Evolutionary conservation across 2,888 invertebrate genomes (phyloP), one percentile per base, ranked within the genome.

Genomic region (Hypomecis atomaria): DNA sequence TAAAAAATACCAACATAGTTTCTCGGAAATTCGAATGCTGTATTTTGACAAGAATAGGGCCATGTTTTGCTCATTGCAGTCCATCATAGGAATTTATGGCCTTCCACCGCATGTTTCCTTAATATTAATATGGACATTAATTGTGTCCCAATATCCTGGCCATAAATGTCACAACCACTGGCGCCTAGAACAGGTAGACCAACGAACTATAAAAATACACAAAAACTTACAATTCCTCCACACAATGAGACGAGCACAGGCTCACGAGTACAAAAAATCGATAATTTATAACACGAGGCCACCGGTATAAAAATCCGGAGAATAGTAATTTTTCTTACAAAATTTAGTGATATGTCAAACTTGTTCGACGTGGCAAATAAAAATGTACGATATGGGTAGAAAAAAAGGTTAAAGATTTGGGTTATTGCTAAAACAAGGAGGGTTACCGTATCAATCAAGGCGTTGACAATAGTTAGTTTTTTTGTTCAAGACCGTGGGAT

Each of bases 321-420:
- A 90, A 90, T 87, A 85, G 90, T 88, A 85, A 89, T 90, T 87
- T 91, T 90, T 90, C 88, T 92, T 88, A 86, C 85, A 84, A 88
- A 91, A 92, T 92, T 92, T 92, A 92, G 91, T 91, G 90, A 92
- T 89, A 90, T 90, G 92, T 92, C 92, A 91, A 90, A 89, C 87
- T 82, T 84, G 88, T 88, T 86, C 83, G 89, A 89, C 87, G 90
- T 84, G 82, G 82, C 86, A 90, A 90, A 92, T 90, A 91, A 91
- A 92, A 92, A 90, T 87, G 86, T 89, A 89, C 84, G 83, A 85
- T 77, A 72, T 76, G 78, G 77, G 78, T 77, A 71, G 77, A 82
- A 85, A 88, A 90, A 91, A 87, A 72, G 74, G 79, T 77, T 78
- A 79, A 82, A 79, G 82, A 77, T 82, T 84, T 78, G 86, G 89